These are phyloP conservation scores for Eumacrocentrus americanus DNA, from an alignment of 2,888 invertebrate species.

Conservation along the genomic window DNA sequence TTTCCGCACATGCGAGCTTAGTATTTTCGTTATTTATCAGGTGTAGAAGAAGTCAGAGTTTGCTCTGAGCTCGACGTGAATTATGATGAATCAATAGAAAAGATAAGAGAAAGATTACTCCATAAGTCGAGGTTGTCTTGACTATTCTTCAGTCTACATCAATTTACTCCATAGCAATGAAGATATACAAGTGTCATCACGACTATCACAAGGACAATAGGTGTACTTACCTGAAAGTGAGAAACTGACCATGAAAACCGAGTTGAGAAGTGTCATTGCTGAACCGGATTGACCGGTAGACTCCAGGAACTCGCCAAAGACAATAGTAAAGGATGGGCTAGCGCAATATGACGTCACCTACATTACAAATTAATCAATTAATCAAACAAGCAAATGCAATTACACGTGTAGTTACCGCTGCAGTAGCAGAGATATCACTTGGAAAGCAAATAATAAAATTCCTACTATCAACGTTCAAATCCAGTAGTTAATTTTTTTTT, in stretches of 20 bases:
- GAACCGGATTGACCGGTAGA: slow-evolving; percentile 72
- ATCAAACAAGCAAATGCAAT: background rate
- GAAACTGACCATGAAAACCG: slow-evolving; percentile 71
- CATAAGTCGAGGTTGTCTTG: too few species aligned
- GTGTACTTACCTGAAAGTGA: slow-evolving; percentile 68
- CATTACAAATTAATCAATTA: slow-evolving; percentile 8
- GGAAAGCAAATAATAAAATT: too few species aligned
- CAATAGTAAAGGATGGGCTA: slow-evolving; percentile 72
- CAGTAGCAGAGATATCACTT: too few species aligned
- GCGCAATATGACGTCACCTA: slow-evolving; percentile 74
- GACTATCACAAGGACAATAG: too few species aligned
- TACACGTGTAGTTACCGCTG: too few species aligned
- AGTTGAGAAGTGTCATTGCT: slow-evolving; percentile 73
- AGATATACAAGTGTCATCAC: too few species aligned
- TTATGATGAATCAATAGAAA: background rate
- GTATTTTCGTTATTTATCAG: background rate
- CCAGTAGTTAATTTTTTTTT: too few species aligned
- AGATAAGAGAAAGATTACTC: slow-evolving; percentile 4
- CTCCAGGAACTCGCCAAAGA: slow-evolving; percentile 74
- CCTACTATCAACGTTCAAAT: too few species aligned
- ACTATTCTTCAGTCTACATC: too few species aligned
- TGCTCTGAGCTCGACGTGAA: background rate
- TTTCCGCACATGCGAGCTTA: background rate
- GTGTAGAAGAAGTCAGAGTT: background rate
- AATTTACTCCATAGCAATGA: too few species aligned